Evolutionary conservation across 2,888 invertebrate genomes (phyloP).

Genomic region (Ormyrus pomaceus): DNA sequence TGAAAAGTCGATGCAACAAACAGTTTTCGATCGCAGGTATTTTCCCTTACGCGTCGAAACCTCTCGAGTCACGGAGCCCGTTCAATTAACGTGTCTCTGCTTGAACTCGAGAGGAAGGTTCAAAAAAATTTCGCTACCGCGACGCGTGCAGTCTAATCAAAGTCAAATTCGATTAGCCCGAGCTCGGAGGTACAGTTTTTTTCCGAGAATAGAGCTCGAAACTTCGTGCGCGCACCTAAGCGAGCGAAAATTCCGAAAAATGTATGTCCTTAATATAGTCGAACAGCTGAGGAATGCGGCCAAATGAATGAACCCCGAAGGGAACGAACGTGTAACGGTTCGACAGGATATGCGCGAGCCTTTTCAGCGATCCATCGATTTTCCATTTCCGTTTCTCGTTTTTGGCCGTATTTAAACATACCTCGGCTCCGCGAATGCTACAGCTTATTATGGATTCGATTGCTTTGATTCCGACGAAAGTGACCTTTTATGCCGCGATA

Average conservation of each 20-base stretch:
- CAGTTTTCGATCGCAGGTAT: too few species aligned
- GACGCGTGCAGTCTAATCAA: background rate
- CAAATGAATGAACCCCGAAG: background rate
- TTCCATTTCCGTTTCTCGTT: background rate
- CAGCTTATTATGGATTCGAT: constrained; percentile 7
- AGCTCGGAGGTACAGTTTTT: background rate
- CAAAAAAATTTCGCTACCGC: too few species aligned
- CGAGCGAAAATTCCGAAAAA: too few species aligned
- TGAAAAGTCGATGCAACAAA: too few species aligned
- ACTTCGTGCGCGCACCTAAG: background rate
- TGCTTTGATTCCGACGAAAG: background rate
- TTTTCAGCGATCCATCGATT: constrained; percentile 3
- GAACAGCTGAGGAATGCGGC: background rate
- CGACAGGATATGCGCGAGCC: background rate
- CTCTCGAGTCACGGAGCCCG: too few species aligned
- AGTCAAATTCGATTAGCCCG: background rate
- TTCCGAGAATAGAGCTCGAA: background rate
- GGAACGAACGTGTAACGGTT: background rate
- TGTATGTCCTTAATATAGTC: background rate
- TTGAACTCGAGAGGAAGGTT: too few species aligned
- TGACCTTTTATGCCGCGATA: background rate
- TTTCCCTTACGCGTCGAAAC: too few species aligned
- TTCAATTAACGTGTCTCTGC: too few species aligned
- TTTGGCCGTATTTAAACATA: background rate
- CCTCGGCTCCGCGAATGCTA: background rate